These are phyloP conservation scores for Leucopsar rothschildi DNA, from an alignment of 2,113 vertebrate genomes.

Conservation along the genomic window DNA sequence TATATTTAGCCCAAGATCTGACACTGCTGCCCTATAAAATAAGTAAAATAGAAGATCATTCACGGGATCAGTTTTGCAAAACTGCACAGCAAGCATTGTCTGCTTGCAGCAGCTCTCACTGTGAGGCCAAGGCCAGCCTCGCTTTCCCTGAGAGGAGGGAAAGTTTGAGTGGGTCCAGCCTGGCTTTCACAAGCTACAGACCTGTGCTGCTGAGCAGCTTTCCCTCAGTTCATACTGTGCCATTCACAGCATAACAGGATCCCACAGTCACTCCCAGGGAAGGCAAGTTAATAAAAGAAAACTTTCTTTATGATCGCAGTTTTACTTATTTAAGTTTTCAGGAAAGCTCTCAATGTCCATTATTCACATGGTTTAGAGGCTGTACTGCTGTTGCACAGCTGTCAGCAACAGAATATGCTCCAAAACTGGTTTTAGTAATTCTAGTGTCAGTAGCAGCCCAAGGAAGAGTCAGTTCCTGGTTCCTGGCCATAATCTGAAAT, in stretches of 20 bases:
- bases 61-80: not conserved
- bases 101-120: not conserved
- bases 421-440: not conserved
- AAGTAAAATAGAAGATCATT: not conserved
- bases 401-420: not conserved
- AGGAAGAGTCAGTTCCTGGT: not conserved
- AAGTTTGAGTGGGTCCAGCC: not conserved
- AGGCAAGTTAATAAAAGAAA: not conserved
- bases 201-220: not conserved
- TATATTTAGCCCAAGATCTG: not conserved
- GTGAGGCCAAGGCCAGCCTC: not conserved
- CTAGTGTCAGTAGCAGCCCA: not conserved
- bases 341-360: not conserved
- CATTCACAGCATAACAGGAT: not conserved
- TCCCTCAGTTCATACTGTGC: not conserved
- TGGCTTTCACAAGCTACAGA: not conserved
- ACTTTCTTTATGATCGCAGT: not conserved
- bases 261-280: not conserved
- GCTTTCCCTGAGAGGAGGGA: not conserved
- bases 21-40: not conserved
- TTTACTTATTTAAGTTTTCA: not conserved
- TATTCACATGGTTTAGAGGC: not conserved
- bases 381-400: not conserved
- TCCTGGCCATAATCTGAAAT: not conserved
- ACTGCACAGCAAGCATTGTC: not conserved